Percentiles rank a stretch among this genome's conserved stretches.
Conservation (phyloP, 1,140 invertebrate genomes). For the Meloidogyne exigua region DNA sequence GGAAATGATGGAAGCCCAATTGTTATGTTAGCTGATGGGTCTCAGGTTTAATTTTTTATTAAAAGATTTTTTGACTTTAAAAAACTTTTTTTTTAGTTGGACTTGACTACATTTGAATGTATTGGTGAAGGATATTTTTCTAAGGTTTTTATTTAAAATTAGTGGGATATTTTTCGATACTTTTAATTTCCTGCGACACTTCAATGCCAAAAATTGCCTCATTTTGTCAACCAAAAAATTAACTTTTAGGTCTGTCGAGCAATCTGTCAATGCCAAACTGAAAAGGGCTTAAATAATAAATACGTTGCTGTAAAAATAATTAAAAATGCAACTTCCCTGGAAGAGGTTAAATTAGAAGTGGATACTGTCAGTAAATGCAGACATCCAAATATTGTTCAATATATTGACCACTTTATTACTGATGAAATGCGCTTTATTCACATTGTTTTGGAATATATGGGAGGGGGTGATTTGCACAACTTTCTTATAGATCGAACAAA, state of each 20-base stretch:
- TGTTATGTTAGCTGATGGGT: slow-evolving; percentile 1
- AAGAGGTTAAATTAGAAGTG: slow-evolving; percentile 19
- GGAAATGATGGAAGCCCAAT: neutral
- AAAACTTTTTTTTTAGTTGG: neutral
- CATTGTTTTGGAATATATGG: slow-evolving; percentile 46
- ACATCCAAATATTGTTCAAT: slow-evolving; percentile 35
- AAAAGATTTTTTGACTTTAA: no score
- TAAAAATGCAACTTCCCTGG: neutral
- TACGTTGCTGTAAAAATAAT: slow-evolving; percentile 17
- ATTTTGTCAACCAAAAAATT: no score
- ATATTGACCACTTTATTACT: slow-evolving; percentile 20
- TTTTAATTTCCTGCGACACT: no score
- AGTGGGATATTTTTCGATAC: no score
- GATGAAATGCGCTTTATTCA: slow-evolving; percentile 28
- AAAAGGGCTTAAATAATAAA: neutral
- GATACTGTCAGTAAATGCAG: slow-evolving; percentile 21
- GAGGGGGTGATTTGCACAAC: slow-evolving; percentile 40
- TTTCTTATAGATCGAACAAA: slow-evolving; percentile 28
- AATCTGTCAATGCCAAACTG: neutral
- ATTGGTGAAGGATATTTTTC: slow-evolving; percentile 9
- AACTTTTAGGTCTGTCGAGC: slow-evolving; percentile 6
- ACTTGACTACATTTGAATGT: neutral
- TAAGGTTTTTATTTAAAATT: neutral
- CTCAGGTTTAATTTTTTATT: neutral
- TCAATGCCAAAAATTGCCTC: no score